A percentile compares a stretch with the other conserved stretches of the same genome.
Conservation (phyloP, 2,888 invertebrate species). For the Nebria salina region DNA sequence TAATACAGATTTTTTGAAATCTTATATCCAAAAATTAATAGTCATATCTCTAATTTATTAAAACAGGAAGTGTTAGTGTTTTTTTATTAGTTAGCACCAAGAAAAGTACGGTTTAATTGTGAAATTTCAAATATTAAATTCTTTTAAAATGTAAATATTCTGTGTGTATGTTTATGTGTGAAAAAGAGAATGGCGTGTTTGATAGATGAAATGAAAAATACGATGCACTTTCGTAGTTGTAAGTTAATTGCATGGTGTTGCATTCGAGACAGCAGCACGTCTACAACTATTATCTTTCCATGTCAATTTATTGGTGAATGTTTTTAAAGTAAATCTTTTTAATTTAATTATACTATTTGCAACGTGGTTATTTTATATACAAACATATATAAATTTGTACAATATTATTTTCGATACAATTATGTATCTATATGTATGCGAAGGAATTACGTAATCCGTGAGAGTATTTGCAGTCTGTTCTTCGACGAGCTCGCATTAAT, state of each 20-base stretch:
- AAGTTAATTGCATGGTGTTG: constrained; percentile 36
- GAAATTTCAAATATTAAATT: too few relatives aligned
- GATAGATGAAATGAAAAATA: constrained; percentile 11
- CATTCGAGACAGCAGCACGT: constrained; percentile 11
- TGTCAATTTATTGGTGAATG: constrained; percentile 41
- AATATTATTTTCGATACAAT: background rate
- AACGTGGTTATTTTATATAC: background rate
- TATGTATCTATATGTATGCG: background rate
- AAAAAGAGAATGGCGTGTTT: constrained; percentile 13
- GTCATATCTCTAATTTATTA: too few relatives aligned
- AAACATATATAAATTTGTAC: background rate
- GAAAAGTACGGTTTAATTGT: too few relatives aligned
- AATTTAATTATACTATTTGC: constrained; percentile 34
- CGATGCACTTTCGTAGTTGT: constrained; percentile 28
- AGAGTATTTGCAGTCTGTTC: background rate
- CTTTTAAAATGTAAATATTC: too few relatives aligned
- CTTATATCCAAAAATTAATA: too few relatives aligned
- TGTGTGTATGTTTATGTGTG: background rate
- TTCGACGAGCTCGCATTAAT: constrained; percentile 13
- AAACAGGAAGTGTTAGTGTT: too few relatives aligned
- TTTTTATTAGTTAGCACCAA: too few relatives aligned
- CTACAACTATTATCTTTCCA: constrained; percentile 37
- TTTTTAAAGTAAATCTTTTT: constrained; percentile 41
- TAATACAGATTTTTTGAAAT: too few relatives aligned
- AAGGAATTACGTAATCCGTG: background rate